Conservation (phyloP, 1,140 invertebrate genomes). For the Globodera rostochiensis region DNA sequence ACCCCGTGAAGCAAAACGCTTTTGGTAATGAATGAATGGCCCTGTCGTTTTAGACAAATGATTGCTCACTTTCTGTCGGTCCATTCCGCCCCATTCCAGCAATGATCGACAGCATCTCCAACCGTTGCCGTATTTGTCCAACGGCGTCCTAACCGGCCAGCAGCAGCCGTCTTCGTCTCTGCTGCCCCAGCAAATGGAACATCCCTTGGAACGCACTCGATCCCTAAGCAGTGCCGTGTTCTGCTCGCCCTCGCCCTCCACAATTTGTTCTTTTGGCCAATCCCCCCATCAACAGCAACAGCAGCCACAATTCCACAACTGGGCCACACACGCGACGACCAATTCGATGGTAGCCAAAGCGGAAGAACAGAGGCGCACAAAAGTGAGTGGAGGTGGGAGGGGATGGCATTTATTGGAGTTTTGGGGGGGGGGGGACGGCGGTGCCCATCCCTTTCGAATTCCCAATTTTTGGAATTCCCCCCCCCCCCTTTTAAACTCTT, state of each 20-base stretch:
- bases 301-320: background rate
- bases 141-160: background rate
- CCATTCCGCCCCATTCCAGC: background rate
- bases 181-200: background rate
- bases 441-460: background rate
- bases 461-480: too few relatives aligned
- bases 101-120: constrained; percentile 6
- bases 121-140: background rate
- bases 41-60: background rate
- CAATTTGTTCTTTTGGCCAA: background rate
- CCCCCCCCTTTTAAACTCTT: background rate
- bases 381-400: background rate
- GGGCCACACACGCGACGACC: background rate
- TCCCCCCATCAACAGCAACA: background rate
- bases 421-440: background rate
- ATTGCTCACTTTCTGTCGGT: background rate
- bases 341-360: background rate
- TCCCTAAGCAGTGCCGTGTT: constrained; percentile 23
- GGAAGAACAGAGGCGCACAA: constrained; percentile 7
- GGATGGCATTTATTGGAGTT: background rate
- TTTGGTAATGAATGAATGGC: too few relatives aligned
- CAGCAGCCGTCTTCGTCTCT: background rate
- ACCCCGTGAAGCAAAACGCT: too few relatives aligned
- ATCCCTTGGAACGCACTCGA: constrained; percentile 11
- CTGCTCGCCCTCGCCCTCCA: constrained; percentile 13